Base-by-base conservation (phyloP, 2,797 vertebrate species). In the Carduelis carduelis region DNA sequence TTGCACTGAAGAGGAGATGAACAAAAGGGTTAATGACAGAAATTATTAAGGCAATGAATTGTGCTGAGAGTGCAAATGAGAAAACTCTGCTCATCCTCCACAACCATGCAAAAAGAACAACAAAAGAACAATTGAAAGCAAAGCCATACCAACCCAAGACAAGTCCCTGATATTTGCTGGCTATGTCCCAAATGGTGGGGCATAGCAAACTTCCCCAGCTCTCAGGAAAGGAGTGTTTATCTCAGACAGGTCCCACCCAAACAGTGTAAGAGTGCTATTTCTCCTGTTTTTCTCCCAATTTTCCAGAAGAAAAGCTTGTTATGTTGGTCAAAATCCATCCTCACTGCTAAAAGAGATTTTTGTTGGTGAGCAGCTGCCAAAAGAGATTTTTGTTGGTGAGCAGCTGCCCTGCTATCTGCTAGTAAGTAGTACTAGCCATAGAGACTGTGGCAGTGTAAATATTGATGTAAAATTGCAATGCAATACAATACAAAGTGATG, bases 271-370 rank as follows among this genome's bases (percentile, higher is more conserved):
- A 37, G 5, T 9, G 16, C 23, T 22, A 14, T 26, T 56, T 64
- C 14, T 12, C 6, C 5, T 47, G 16, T 50, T 37, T 14, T 17
- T 8, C 5, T 37, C 6, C 10, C 12, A 32, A 0, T 46, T 80
- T 83, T 34, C 14, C 28, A 83, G 28, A 74, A 52, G 12, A 70
- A 78, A 81, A 81, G 2, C 5, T 12, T 0, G 0, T 24, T 35
- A n/a, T 9, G 3, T 5, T 24, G 10, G 8, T 55, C 20, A 71
- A 66, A 87, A 71, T 55, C 26, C n/a, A n/a, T n/a, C 17, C 4
- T 60, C 57, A n/a, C 9, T 12, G 49, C 3, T 35, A 88, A 47
- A 61, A 28, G 4, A 37, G 4, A 21, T 65, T 24, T 6, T 6
- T 82, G 26, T 5, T 46, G 12, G 12, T 41, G 21, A 75, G 52